Evolutionary conservation across 2,797 vertebrate genomes (phyloP), one percentile per base, ranked within the genome.

Genomic region (Onychomys torridus): DNA sequence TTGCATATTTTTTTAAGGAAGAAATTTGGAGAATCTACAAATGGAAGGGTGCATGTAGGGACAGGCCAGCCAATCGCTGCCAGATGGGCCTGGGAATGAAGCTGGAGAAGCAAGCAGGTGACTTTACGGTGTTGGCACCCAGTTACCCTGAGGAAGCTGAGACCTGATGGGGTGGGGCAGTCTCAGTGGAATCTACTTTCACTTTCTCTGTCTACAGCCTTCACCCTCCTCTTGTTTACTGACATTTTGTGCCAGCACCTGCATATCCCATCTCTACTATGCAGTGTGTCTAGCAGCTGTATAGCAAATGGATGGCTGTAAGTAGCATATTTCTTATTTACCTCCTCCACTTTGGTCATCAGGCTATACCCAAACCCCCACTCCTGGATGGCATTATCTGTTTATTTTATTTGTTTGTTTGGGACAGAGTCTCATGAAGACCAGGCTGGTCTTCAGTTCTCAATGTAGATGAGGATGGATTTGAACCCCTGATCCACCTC

Each of bases 11-110:
- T 97, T 98, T 96, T 91, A 97, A 95, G 63, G 52, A 96, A 95
- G 90, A 95, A 94, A 96, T 96, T 96, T 94, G 95, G 98, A 98
- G 94, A 65, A 77, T 93, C 97, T 94, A 29, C 86, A 95, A 97
- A 98, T 95, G 90, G 27, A 90, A 79, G 79, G 94, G 92, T 96
- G 83, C 86, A 87, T 55, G 63, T 61, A 87, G 97, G 96, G 75
- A 84, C 78, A 75, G 86, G 81, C 0, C 13, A 0, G 1, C 49
- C 23, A 1, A 21, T 16, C 82, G 25, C 40, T 2, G 25, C 34
- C 16, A 9, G 12, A 34, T 14, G 9, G 49, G n/a, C 4, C 73
- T 0, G 2, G 55, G 3, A n/a, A 27, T 16, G 43, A 25, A 4
- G 83, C 49, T 29, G n/a, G 37, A 67, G 34, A 90, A 14, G 3